Percentiles rank a stretch among this genome's conserved stretches.
phyloP scores from a whole-genome alignment of 2,113 vertebrate genomes.

The Pterocles burchelli region DNA sequence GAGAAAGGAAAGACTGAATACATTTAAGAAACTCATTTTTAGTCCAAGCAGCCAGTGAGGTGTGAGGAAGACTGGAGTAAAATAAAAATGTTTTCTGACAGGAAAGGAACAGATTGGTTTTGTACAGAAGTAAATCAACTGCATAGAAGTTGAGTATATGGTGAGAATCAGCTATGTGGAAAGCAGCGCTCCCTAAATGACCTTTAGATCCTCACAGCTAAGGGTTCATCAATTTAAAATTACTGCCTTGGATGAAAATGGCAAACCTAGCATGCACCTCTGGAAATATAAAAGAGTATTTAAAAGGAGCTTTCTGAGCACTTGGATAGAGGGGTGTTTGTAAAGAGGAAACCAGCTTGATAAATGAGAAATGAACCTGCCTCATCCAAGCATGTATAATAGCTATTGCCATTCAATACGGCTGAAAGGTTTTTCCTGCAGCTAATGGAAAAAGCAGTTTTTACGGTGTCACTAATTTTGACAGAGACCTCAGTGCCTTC shows the following conservation, averaged over 20 bases:
- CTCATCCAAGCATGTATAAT: conserved; percentile 62
- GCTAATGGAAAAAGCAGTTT: conserved; percentile 58
- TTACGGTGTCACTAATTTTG: conserved; percentile 55
- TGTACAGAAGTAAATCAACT: conserved; percentile 44
- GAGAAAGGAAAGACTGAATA: background rate
- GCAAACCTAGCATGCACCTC: background rate
- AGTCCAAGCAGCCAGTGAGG: background rate
- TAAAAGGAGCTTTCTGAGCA: conserved; percentile 22
- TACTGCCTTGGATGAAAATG: conserved; percentile 23
- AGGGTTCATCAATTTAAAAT: conserved; percentile 33
- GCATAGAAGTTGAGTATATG: conserved; percentile 22
- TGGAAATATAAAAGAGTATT: conserved; percentile 13
- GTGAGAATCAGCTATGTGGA: background rate
- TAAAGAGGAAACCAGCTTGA: conserved; percentile 37
- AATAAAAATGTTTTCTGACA: conserved; percentile 48
- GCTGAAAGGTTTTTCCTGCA: conserved; percentile 53
- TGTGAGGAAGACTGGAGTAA: conserved; percentile 32
- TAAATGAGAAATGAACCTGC: conserved; percentile 50
- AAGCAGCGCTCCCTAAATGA: conserved; percentile 6
- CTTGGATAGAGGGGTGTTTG: conserved; percentile 6
- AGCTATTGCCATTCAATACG: conserved; percentile 47
- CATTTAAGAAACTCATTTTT: background rate
- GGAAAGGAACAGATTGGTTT: conserved; percentile 24
- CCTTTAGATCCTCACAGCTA: conserved; percentile 28
- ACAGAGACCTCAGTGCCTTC: conserved; percentile 29